Base-by-base conservation (phyloP, 2,888 invertebrate genomes). In the Chymomyza caudatula region DNA sequence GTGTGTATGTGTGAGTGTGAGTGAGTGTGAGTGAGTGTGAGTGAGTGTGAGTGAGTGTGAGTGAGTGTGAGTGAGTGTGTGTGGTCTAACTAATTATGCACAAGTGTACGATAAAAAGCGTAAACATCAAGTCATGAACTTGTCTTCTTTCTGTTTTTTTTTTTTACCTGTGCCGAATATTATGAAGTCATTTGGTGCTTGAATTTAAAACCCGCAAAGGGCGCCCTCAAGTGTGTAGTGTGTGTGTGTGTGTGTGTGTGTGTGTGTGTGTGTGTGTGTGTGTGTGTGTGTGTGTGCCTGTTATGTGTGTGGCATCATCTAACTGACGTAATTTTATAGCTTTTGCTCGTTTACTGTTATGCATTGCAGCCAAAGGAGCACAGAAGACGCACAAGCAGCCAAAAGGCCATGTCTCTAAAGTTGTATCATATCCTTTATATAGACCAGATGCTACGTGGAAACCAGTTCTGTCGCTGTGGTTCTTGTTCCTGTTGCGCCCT, bases 181-280 rank as follows among this genome's bases (percentile, higher is more conserved):
- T 65, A 74, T 79, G 67, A 80, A 83, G 83, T 79, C 75, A 79
- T 73, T 79, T 49, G 47, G 20, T 42, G 51, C 25, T 43, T 43
- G 44, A 58, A 59, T 29, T 52, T 60, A 67, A 84, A 72, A 82
- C 70, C 69, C 60, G 76, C 73, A 82, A 85, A 85, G 57, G 51
- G 19, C 11, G 5, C 8, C 51, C 29, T 37, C 29, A 37, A 37
- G 29, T 4, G 29, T 11, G 29, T 37, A n/a, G 29, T 13, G 25
- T 25, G 5, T 25, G 25, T 25, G 5, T 4, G 25, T 25, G 1
- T 0, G 29, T 37, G n/a, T 37, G 29, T 37, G 29, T 37, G 29
- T 8, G 29, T 37, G 29, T 4, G 29, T 11, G 29, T 37, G 29
- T 13, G 25, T 25, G 5, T 25, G 25, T 25, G 5, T 4, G 25